Percentiles rank a stretch among this genome's conserved stretches.
Conservation (phyloP, 1,140 invertebrate genomes). For the Platorchestia sp. region DNA sequence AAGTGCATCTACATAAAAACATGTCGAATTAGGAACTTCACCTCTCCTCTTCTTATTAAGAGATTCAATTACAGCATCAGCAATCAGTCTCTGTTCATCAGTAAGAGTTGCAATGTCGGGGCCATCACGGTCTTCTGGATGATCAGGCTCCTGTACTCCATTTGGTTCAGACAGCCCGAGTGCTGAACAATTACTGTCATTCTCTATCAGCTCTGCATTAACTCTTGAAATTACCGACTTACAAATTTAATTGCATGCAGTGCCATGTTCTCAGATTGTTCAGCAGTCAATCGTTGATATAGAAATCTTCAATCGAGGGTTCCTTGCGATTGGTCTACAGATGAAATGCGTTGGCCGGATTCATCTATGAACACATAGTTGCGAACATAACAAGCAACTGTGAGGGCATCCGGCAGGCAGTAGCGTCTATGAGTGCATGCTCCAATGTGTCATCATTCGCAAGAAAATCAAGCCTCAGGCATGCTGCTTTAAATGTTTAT, state of each 20-base stretch:
- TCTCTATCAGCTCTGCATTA: neutral
- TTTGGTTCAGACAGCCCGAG: neutral
- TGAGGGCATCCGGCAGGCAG: neutral
- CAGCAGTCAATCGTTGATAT: neutral
- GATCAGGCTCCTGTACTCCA: neutral
- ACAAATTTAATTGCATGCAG: neutral
- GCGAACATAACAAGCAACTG: conserved; percentile 10
- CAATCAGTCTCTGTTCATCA: neutral
- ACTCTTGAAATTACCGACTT: too few relatives aligned
- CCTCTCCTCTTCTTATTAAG: neutral
- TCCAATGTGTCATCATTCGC: neutral
- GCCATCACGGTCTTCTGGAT: too few relatives aligned
- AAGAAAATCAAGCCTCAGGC: neutral
- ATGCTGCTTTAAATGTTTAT: neutral
- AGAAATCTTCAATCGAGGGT: neutral
- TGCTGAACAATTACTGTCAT: neutral
- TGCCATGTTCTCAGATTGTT: neutral
- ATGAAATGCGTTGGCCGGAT: neutral
- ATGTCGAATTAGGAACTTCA: too few relatives aligned
- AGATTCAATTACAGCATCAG: conserved; percentile 16
- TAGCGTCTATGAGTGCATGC: neutral
- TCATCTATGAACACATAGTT: neutral
- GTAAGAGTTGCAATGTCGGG: too few relatives aligned
- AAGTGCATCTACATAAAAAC: too few relatives aligned
- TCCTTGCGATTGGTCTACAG: neutral